Evolutionary conservation across 2,113 vertebrate species (phyloP).

Genomic region (Peromyscus leucopus): DNA sequence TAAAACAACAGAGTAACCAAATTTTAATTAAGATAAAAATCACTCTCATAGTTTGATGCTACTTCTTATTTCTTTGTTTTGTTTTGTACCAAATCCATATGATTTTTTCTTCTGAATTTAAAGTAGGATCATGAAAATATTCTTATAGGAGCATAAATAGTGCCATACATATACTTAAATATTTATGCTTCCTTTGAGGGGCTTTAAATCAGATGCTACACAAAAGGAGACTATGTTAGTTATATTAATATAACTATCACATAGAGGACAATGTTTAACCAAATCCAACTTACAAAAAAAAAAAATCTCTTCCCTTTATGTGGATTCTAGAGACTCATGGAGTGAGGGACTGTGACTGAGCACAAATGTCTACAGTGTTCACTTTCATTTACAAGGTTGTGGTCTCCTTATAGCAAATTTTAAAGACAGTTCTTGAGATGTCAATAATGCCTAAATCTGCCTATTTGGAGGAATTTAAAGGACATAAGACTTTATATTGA

Average conservation of each 20-base stretch:
- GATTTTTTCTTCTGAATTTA: conserved; percentile 29
- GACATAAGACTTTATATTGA: neutral
- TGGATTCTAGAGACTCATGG: neutral
- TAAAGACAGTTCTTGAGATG: conserved; percentile 54
- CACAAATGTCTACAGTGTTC: neutral
- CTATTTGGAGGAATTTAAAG: conserved; percentile 8
- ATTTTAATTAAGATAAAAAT: conserved; percentile 31
- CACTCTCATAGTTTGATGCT: neutral
- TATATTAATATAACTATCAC: neutral
- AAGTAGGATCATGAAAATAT: neutral
- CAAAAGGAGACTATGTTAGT: neutral
- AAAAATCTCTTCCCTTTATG: neutral
- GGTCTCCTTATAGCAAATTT: conserved; percentile 52
- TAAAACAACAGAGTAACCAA: neutral
- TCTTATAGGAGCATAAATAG: neutral
- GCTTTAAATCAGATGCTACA: neutral
- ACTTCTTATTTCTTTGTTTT: neutral
- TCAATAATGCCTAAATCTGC: conserved; percentile 27
- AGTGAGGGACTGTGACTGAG: neutral
- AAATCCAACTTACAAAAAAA: conserved; percentile 33
- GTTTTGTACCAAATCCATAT: neutral
- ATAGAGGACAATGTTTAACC: neutral
- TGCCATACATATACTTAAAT: neutral
- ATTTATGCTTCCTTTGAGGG: neutral
- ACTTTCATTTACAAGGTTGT: conserved; percentile 34